Conservation (phyloP, 2,113 vertebrate species). For the Trogon melanurus region DNA sequence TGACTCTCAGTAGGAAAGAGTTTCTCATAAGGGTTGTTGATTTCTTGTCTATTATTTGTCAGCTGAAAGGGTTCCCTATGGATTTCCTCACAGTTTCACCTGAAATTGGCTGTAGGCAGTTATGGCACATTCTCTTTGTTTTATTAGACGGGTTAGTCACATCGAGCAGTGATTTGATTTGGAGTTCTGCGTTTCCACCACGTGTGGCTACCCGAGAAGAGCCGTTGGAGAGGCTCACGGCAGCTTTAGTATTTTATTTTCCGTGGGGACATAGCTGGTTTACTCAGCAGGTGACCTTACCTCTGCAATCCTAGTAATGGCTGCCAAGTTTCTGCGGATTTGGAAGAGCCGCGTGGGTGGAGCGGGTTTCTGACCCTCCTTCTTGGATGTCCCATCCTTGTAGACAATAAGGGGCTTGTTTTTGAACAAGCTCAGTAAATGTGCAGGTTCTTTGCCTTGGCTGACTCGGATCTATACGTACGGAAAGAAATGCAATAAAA, state of each 20-base stretch:
- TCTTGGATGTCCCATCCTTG: slow-evolving; percentile 87
- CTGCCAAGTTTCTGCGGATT: slow-evolving; percentile 84
- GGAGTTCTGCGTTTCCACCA: not conserved
- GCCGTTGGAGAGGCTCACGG: not conserved
- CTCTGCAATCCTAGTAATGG: slow-evolving; percentile 89
- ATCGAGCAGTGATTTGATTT: not conserved
- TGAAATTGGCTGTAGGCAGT: not conserved
- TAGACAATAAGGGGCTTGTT: slow-evolving; percentile 87
- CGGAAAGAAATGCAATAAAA: not conserved
- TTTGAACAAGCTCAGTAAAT: slow-evolving; percentile 91
- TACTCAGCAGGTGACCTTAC: slow-evolving; percentile 59
- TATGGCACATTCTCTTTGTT: not conserved
- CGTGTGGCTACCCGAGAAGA: not conserved
- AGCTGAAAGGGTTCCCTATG: not conserved
- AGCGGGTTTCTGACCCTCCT: slow-evolving; percentile 74
- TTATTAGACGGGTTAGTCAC: not conserved
- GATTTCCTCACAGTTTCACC: not conserved
- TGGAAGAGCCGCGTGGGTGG: slow-evolving; percentile 84
- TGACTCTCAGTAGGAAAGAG: not conserved
- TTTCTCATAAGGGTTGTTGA: not conserved
- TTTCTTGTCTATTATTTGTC: not conserved
- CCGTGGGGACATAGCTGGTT: not conserved
- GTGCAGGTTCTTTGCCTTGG: slow-evolving; percentile 91
- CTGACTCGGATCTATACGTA: slow-evolving; percentile 84
- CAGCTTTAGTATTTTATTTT: not conserved